A percentile compares a stretch with the other conserved stretches of the same genome.
Evolutionary conservation across 2,888 invertebrate genomes (phyloP).

Genomic region (Mamestra brassicae): DNA sequence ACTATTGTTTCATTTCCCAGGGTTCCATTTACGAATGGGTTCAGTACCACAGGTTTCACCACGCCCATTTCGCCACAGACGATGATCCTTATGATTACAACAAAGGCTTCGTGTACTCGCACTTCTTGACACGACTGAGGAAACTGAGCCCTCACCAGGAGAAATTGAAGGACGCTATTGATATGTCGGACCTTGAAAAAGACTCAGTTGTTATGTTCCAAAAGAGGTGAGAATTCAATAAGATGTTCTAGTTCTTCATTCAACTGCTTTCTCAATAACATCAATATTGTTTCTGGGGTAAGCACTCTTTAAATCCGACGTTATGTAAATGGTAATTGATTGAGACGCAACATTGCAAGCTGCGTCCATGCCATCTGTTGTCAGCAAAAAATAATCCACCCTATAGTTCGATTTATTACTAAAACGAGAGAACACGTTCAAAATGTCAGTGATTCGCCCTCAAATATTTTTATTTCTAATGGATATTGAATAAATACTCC

Average conservation of each 20-base stretch:
- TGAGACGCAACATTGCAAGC: no score
- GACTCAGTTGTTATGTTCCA: constrained; percentile 96
- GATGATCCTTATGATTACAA: constrained; percentile 95
- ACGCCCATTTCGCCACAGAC: constrained; percentile 94
- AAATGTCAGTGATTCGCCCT: no score
- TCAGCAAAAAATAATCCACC: no score
- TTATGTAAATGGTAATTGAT: no score
- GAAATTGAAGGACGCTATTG: constrained; percentile 92
- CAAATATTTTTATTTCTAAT: no score
- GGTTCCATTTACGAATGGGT: constrained; percentile 97
- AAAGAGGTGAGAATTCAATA: constrained; percentile 90
- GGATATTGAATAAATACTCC: no score
- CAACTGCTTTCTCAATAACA: no score
- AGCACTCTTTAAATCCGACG: not conserved
- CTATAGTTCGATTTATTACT: not conserved
- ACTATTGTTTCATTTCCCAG: constrained; percentile 82
- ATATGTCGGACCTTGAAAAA: constrained; percentile 94
- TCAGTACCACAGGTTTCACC: constrained; percentile 95
- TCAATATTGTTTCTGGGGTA: not conserved
- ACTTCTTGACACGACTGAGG: constrained; percentile 93
- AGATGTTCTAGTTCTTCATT: not conserved
- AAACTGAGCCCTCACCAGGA: constrained; percentile 92
- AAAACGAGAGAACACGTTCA: no score
- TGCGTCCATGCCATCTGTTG: not conserved
- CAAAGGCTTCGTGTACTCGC: constrained; percentile 95